These are phyloP conservation scores for Bostrychus sinensis DNA, from an alignment of 2,113 vertebrate species.

Conservation along the genomic window DNA sequence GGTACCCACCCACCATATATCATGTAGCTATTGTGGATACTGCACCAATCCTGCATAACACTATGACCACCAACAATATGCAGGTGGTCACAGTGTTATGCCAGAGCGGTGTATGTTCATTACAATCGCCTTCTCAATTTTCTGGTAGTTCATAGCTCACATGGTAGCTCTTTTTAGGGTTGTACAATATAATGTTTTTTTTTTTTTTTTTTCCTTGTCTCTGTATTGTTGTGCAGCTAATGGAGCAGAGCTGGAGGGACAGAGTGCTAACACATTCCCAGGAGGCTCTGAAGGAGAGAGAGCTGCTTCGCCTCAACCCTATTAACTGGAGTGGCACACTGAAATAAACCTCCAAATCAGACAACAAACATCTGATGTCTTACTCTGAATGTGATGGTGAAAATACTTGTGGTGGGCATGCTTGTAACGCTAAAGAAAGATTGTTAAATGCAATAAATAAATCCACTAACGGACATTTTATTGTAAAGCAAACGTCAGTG, in stretches of 20 bases:
- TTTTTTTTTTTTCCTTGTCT: background rate
- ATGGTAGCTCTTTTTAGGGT: constrained; percentile 20
- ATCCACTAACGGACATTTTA: constrained; percentile 41
- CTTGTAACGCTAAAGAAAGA: constrained; percentile 6
- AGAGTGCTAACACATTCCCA: constrained; percentile 71
- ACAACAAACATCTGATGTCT: background rate
- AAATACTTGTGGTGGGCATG: background rate
- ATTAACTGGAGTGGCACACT: constrained; percentile 81
- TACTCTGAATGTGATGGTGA: background rate
- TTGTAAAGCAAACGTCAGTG: constrained; percentile 48
- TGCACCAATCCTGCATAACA: too few relatives aligned
- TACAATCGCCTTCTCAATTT: background rate
- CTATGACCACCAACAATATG: background rate
- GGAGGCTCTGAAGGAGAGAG: constrained; percentile 71
- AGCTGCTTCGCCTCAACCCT: constrained; percentile 75
- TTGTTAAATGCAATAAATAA: background rate
- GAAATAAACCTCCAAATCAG: constrained; percentile 57
- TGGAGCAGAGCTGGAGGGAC: constrained; percentile 78
- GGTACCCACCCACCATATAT: constrained; percentile 46
- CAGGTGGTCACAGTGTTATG: background rate
- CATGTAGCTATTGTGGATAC: background rate
- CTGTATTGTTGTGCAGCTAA: constrained; percentile 66
- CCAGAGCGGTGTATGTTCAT: background rate
- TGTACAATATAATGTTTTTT: constrained; percentile 28
- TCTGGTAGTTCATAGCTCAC: constrained; percentile 9